Evolutionary conservation across 2,888 invertebrate species (phyloP), one percentile per base, ranked within the genome.

Genomic region (Zhengitettix transpicula): DNA sequence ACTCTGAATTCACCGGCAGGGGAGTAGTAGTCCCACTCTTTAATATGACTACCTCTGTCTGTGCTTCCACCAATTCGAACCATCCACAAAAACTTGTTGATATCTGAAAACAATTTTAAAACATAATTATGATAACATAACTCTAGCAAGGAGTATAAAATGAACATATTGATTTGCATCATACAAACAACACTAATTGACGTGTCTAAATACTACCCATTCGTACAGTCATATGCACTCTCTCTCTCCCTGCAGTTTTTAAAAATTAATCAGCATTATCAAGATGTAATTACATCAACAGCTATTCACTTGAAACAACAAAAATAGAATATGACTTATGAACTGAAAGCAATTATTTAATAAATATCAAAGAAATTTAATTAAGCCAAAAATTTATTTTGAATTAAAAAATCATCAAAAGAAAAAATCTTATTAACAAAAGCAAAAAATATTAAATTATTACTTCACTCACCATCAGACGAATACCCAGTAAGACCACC

Each of bases 51-150:
- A 57, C 97, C 97, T 68, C 88, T 82, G 64, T 94, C 92, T 9
- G 97, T 97, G 71, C 94, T 93, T 65, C 97, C 96, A 66, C 97
- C 96, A 72, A 95, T 93, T 62, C 87, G 79, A 54, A 99, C 98
- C 98, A 98, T 99, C 98, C 98, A 98, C 64, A 99, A 80, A 77
- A 98, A 98, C 78, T 98, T 99, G 77, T 99, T 99, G 64, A 98
- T 97, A 73, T 98, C 90, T 89, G 73, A 11, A 69, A 64, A 66
- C 61, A 59, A 62, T 59, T 16, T 56, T 58, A 57, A 62, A 52
- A 63, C 61, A 61, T n/a, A n/a, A n/a, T 56, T 40, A 55, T 42
- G 40, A 54, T 42, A 28, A 28, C 28, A 28, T 7, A 28, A 28
- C 3, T 28, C 28, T 5, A 5, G 28, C 7, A 28, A 28, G 28